Percentiles rank a stretch among this genome's conserved stretches.
Evolutionary conservation across 2,888 invertebrate genomes (phyloP).

Genomic region (Plusia festucae): DNA sequence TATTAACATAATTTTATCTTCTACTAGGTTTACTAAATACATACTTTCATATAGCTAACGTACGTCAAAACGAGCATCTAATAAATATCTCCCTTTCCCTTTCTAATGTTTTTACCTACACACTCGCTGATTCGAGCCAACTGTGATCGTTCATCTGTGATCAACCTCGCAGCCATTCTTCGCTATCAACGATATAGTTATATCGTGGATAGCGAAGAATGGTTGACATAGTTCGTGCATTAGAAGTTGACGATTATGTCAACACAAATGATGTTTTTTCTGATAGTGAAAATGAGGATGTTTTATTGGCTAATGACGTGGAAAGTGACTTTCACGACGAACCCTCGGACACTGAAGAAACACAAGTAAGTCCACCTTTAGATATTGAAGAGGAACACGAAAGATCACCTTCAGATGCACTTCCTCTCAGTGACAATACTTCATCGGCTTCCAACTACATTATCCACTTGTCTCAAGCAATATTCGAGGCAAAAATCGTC

Average conservation of each 20-base stretch:
- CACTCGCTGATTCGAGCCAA: neutral
- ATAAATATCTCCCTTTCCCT: neutral
- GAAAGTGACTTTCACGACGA: constrained; percentile 11
- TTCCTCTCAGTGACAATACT: no score
- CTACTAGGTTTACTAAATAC: no score
- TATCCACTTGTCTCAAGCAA: no score
- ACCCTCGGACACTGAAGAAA: constrained; percentile 18
- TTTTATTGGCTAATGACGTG: neutral
- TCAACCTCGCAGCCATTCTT: no score
- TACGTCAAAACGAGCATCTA: neutral
- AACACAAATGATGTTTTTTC: neutral
- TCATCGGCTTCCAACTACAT: no score
- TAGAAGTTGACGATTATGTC: neutral
- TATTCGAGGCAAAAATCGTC: no score
- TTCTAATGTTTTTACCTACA: neutral
- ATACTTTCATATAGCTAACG: neutral
- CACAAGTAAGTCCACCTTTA: neutral
- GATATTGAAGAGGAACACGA: no score
- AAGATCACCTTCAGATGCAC: no score
- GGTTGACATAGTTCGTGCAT: neutral
- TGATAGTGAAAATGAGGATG: constrained; percentile 7
- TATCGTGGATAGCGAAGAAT: constrained; percentile 1
- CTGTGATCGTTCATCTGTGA: no score
- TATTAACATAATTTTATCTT: no score
- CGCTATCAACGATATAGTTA: no score